Conservation (phyloP, 2,888 invertebrate genomes). For the Alloscopus bannaensis region DNA sequence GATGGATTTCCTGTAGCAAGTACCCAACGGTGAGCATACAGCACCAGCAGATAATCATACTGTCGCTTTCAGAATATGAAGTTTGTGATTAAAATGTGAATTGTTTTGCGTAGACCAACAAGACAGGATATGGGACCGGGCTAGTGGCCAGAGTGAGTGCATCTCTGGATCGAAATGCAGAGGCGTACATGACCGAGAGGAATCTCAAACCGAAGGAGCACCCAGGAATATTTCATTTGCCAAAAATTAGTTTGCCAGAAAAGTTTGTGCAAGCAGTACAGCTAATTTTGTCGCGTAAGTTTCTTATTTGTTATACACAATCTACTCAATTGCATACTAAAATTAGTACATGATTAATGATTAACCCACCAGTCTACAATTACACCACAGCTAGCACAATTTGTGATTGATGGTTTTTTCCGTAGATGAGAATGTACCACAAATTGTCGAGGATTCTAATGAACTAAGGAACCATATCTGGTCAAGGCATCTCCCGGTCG, state of each 20-base stretch:
- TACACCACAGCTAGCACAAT: background rate
- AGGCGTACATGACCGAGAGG: slow-evolving; percentile 75
- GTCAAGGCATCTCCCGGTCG: slow-evolving; percentile 82
- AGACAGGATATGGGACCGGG: slow-evolving; percentile 62
- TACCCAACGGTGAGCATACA: too few species aligned
- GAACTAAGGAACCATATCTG: slow-evolving; percentile 80
- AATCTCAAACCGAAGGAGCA: slow-evolving; percentile 82
- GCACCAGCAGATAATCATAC: too few species aligned
- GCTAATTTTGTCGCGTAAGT: slow-evolving; percentile 77
- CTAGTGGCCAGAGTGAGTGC: slow-evolving; percentile 47
- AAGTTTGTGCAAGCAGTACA: slow-evolving; percentile 80
- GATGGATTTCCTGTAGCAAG: too few species aligned
- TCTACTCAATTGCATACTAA: slow-evolving; percentile 2
- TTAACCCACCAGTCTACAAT: background rate
- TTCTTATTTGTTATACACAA: too few species aligned
- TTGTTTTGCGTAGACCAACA: slow-evolving; percentile 26
- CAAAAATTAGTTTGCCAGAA: slow-evolving; percentile 79
- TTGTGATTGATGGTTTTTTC: slow-evolving; percentile 66
- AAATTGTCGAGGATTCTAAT: slow-evolving; percentile 78
- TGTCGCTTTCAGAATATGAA: too few species aligned
- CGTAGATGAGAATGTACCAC: slow-evolving; percentile 80
- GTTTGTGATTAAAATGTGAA: background rate
- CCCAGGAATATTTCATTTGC: slow-evolving; percentile 82
- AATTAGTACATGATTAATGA: slow-evolving; percentile 2
- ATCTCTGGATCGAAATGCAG: slow-evolving; percentile 58